Percentiles rank a stretch among this genome's conserved stretches.
Conservation (phyloP, 2,797 vertebrate genomes). For the Gymnoscopelus braueri region DNA sequence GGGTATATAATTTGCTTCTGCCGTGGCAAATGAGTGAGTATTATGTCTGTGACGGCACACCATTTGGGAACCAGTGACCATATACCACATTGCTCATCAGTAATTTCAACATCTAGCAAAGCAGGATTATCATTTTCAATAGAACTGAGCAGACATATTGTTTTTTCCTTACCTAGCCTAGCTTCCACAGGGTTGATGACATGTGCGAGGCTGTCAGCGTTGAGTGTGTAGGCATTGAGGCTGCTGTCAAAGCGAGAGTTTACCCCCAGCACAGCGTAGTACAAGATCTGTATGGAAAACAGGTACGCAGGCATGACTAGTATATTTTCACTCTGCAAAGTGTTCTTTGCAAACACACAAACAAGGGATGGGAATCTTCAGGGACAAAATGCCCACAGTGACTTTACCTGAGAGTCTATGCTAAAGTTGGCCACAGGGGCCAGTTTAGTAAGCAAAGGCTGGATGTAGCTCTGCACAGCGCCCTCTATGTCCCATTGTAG, state of each 20-base stretch:
- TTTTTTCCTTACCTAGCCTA: conserved; percentile 85
- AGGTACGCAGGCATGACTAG: conserved; percentile 1
- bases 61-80: too few species aligned
- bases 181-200: conserved; percentile 99
- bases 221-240: conserved; percentile 87
- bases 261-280: conserved; percentile 92
- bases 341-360: background rate
- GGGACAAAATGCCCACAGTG: background rate
- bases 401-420: conserved; percentile 92
- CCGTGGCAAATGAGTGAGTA: too few species aligned
- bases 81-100: too few species aligned
- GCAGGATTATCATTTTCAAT: too few species aligned
- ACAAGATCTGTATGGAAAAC: conserved; percentile 84
- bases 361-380: too few species aligned
- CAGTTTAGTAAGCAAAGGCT: conserved; percentile 90
- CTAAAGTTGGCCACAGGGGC: conserved; percentile 91
- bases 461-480: conserved; percentile 86
- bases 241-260: conserved; percentile 90
- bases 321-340: background rate
- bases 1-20: too few species aligned
- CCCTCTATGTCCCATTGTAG: conserved; percentile 93
- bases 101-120: too few species aligned
- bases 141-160: background rate
- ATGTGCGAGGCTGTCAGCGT: conserved; percentile 90
- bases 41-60: too few species aligned